Evolutionary conservation across 2,797 vertebrate genomes (phyloP), one percentile per base, ranked within the genome.

Genomic region (Macroramphosus scolopax): DNA sequence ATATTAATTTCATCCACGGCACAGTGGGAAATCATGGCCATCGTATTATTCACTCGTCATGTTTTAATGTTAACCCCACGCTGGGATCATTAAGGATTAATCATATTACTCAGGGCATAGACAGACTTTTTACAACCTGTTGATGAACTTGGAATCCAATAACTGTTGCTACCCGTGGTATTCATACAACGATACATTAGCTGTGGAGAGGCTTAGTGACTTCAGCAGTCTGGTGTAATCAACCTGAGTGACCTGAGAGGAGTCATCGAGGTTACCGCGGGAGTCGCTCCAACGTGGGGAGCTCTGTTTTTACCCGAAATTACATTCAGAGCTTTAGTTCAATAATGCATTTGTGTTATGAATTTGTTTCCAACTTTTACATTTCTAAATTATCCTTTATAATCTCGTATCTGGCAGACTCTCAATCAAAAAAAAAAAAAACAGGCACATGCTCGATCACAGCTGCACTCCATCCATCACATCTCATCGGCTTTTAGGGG

Each of bases 51-150:
- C 67, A 71, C 33, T 36, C 15, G 8, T 48, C 71, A 59, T 63
- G 46, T 41, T 52, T 61, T 53, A 60, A 66, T 66, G 44, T 46
- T 56, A 64, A 60, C 45, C 55, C 41, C 60, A 40, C 5, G 24
- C 71, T 59, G 55, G 49, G 45, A 66, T 68, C 51, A 63, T 75
- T 68, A 73, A 53, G 39, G 26, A 65, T 68, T 79, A 45, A 72
- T 71, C 40, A 60, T 53, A 48, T 53, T 58, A 63, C 75, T 57
- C 40, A 44, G 52, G 39, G 38, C 38, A 41, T 1, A 20, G 20
- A 29, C 36, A 25, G 13, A 43, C 20, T 48, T 57, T 55, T 44
- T 46, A n/a, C n/a, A n/a, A n/a, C n/a, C n/a, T n/a, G n/a, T n/a
- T n/a, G n/a, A n/a, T n/a, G 47, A 72, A 51, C 35, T 50, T 51